Evolutionary conservation across 2,113 vertebrate genomes (phyloP), one percentile per base, ranked within the genome.

Genomic region (Leucoraja erinaceus): DNA sequence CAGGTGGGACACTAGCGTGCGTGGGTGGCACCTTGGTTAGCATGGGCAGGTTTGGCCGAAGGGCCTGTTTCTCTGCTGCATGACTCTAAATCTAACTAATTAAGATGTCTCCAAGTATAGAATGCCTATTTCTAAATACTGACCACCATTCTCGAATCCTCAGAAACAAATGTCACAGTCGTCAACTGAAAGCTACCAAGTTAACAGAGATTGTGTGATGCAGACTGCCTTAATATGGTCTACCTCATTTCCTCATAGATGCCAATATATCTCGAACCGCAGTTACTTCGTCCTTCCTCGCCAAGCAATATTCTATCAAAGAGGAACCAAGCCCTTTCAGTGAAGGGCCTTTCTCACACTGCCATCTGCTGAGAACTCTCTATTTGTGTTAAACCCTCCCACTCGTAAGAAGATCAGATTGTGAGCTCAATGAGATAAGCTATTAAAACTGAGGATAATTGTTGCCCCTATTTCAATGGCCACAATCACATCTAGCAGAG

Each of bases 221-320:
- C 59, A 88, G 59, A 88, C 28, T 16, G 12, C 4, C n/a, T 14
- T 31, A 88, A 88, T 18, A 31, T 63, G 20, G 83, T 86, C 56
- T n/a, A 86, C 54, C 59, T 86, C 81, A 61, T 56, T 84, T 84
- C 81, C 81, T 61, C 81, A 59, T 84, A n/a, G n/a, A 63, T 2
- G n/a, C 25, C 14, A 31, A 33, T 31, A 31, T 31, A 88, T 63
- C 28, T 63, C 28, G 25, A 63, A 88, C 14, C n/a, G 61, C 56
- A 88, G 83, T 63, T 25, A 63, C 59, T 63, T 63, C 83, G 63
- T 88, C 83, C 59, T 63, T 31, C 63, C 28, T 66, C n/a, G n/a
- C 75, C n/a, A 77, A 33, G n/a, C n/a, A 14, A 4, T 33, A 12
- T 31, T 33, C 75, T 77, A 33, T 66, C 59, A 88, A 66, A 86